Evolutionary conservation across 2,888 invertebrate genomes (phyloP), one percentile per base, ranked within the genome.

Genomic region (Drosophila leonis): DNA sequence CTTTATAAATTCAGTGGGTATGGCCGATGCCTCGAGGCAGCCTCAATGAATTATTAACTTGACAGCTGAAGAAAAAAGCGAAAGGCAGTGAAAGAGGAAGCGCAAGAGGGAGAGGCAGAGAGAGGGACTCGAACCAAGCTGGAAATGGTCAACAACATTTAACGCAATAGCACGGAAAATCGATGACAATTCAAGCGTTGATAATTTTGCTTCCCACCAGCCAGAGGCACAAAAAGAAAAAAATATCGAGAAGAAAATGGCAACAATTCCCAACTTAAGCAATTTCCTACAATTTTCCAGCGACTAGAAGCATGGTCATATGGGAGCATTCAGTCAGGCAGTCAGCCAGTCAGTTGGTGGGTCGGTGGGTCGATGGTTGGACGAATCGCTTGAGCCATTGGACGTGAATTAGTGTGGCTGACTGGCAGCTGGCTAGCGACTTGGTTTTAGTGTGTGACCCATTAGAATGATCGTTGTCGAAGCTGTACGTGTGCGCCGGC

Each of bases 141-240:
- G 65, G 68, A 76, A 83, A 77, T 75, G 83, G 82, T 60, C 84
- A 83, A 68, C 78, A 83, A 80, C 83, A 87, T 87, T 87, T 82
- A 87, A 88, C 82, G 83, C 88, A 87, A 87, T 69, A 87, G 88
- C 82, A 86, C 83, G 86, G 88, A 88, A 88, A 86, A 88, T 89
- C 87, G 87, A 88, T 88, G 88, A 85, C 85, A 88, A 88, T 87
- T 80, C 85, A 85, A 85, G 88, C 85, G 85, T 83, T 83, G 87
- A 88, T 88, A 87, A 86, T 86, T 86, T 88, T 79, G 57, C 80
- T 71, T 80, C 55, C 80, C 78, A 67, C 65, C 73, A 72, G 66
- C 29, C 55, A 52, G 71, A 69, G 83, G 83, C 79, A 81, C 79
- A 75, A 83, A 84, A 80, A 83, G 37, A 27, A 37, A 9, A 24